phyloP scores from a whole-genome alignment of 2,113 vertebrate genomes.

The Emydura subglobosa region DNA sequence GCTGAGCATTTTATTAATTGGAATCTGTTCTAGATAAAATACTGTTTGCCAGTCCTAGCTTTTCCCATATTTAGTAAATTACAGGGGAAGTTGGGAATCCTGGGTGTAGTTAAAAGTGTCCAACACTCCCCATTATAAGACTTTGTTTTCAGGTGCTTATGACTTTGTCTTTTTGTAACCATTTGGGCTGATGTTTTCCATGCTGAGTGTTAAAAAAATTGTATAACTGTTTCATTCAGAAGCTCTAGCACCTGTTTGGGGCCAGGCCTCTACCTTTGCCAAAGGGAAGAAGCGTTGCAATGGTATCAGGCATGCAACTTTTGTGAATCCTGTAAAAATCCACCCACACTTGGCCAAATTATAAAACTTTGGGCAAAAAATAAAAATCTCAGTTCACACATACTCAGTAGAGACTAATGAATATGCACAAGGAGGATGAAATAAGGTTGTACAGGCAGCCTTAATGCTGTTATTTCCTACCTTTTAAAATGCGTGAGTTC shows the following conservation, averaged over 20 bases:
- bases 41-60: not conserved
- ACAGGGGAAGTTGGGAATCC: not conserved
- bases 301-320: not conserved
- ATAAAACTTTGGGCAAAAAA: not conserved
- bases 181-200: not conserved
- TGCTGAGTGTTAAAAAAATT: fast-evolving
- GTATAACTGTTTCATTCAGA: not conserved
- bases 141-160: not conserved
- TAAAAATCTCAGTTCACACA: not conserved
- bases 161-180: not conserved
- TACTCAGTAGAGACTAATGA: not conserved
- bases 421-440: not conserved
- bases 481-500: not conserved
- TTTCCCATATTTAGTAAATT: not conserved
- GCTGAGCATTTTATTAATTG: not conserved
- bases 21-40: not conserved
- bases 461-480: not conserved
- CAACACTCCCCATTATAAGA: not conserved
- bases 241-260: not conserved
- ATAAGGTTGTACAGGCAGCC: not conserved
- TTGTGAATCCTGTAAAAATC: not conserved
- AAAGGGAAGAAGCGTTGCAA: not conserved
- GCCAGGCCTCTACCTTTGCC: not conserved
- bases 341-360: not conserved
- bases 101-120: not conserved